A percentile compares a stretch with the other conserved stretches of the same genome.
These are phyloP conservation scores for Podarcis siculus DNA, from an alignment of 2,797 vertebrate species.

Conservation along the genomic window DNA sequence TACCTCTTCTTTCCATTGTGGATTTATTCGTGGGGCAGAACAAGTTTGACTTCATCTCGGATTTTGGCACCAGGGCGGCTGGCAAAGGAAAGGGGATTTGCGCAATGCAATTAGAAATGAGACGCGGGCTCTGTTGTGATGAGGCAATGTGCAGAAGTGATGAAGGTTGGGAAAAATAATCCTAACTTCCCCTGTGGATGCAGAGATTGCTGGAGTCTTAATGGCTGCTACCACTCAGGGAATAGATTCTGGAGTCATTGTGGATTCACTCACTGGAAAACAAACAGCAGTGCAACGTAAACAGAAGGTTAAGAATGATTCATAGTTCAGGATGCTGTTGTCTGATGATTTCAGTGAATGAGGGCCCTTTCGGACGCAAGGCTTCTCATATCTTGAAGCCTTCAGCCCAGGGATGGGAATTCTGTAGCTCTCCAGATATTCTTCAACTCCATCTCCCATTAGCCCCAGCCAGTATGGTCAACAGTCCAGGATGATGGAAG, in stretches of 20 bases:
- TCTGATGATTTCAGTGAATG: neutral
- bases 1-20: neutral
- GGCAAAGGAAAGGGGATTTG: neutral
- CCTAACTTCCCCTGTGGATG: neutral
- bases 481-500: neutral
- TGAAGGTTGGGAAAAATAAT: constrained; percentile 22
- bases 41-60: neutral
- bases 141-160: neutral
- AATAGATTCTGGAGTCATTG: constrained; percentile 10
- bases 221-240: constrained; percentile 4
- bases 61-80: neutral
- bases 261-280: constrained; percentile 23
- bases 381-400: neutral
- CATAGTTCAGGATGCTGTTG: neutral
- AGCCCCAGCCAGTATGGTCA: too few relatives aligned
- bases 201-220: neutral
- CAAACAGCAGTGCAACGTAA: constrained; percentile 1
- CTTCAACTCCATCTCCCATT: too few relatives aligned
- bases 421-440: too few relatives aligned
- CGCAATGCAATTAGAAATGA: neutral
- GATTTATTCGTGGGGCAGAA: neutral
- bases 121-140: neutral
- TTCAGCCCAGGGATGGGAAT: neutral
- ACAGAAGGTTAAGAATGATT: neutral
- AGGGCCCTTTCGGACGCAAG: neutral